These are phyloP conservation scores for Drosophila parabipectinata DNA, from an alignment of 1,140 invertebrate species.

Conservation along the genomic window DNA sequence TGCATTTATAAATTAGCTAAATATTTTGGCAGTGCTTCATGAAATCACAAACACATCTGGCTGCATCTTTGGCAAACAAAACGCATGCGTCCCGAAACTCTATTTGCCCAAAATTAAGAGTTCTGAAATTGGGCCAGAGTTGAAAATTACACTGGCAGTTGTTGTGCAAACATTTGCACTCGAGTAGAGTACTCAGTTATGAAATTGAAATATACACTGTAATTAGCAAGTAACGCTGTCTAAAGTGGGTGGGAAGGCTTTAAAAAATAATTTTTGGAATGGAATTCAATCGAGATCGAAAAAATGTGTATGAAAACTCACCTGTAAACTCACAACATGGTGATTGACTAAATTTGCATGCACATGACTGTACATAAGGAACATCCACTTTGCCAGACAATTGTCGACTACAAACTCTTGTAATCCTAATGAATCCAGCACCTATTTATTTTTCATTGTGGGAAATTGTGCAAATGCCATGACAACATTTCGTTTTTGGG, in stretches of 20 bases:
- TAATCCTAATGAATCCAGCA: conserved; percentile 81
- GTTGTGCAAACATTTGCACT: conserved; percentile 51
- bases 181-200: conserved; percentile 16
- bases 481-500: conserved; percentile 68
- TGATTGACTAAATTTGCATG: conserved; percentile 5
- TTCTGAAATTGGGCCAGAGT: conserved; percentile 26
- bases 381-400: conserved; percentile 28
- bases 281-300: not conserved
- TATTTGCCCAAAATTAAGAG: conserved; percentile 60
- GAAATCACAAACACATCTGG: conserved; percentile 1
- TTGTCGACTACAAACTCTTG: conserved; percentile 55
- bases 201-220: conserved; percentile 22
- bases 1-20: conserved; percentile 74
- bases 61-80: conserved; percentile 17
- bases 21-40: conserved; percentile 55
- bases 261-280: not conserved
- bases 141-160: conserved; percentile 29
- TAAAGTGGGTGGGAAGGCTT: conserved; percentile 32
- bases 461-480: conserved; percentile 80
- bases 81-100: conserved; percentile 41
- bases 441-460: conserved; percentile 82
- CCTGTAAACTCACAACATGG: not conserved
- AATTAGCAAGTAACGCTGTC: conserved; percentile 56
- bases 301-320: not conserved
- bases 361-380: conserved; percentile 9